A percentile compares a stretch with the other conserved stretches of the same genome.
These are phyloP conservation scores for Cryptotermes secundus DNA, from an alignment of 1,140 invertebrate species.

Conservation along the genomic window DNA sequence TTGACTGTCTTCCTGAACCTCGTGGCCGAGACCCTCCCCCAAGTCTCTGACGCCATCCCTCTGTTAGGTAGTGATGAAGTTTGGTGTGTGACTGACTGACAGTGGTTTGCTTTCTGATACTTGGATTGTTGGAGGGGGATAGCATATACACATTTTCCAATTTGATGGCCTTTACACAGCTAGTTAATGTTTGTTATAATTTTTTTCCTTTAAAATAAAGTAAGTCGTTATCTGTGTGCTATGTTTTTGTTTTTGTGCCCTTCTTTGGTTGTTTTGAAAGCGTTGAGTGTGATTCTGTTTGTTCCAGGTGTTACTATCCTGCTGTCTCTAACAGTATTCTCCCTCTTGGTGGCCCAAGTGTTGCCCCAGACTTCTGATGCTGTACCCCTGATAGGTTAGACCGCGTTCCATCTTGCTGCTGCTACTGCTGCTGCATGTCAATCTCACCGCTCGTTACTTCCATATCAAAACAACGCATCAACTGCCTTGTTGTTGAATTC, in stretches of 20 bases:
- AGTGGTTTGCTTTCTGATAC: slow-evolving; percentile 43
- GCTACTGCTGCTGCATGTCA: background rate
- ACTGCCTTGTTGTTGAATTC: background rate
- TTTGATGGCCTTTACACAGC: slow-evolving; percentile 23
- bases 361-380: slow-evolving; percentile 97
- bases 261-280: slow-evolving; percentile 24
- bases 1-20: slow-evolving; percentile 98
- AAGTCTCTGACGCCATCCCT: slow-evolving; percentile 93
- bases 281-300: slow-evolving; percentile 46
- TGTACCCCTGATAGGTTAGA: slow-evolving; percentile 90
- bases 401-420: slow-evolving; percentile 9
- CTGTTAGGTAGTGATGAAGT: slow-evolving; percentile 73
- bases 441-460: background rate
- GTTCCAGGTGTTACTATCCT: slow-evolving; percentile 98
- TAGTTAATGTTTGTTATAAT: background rate
- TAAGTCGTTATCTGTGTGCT: slow-evolving; percentile 6
- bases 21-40: slow-evolving; percentile 92
- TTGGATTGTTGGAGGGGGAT: slow-evolving; percentile 46
- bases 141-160: slow-evolving; percentile 23
- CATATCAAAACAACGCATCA: background rate
- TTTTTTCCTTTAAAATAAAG: slow-evolving; percentile 29
- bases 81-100: slow-evolving; percentile 25
- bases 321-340: slow-evolving; percentile 98
- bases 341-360: slow-evolving; percentile 93
- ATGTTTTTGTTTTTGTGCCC: background rate